These are phyloP conservation scores for Dioctria rufipes DNA, from an alignment of 2,888 invertebrate species.

Conservation along the genomic window DNA sequence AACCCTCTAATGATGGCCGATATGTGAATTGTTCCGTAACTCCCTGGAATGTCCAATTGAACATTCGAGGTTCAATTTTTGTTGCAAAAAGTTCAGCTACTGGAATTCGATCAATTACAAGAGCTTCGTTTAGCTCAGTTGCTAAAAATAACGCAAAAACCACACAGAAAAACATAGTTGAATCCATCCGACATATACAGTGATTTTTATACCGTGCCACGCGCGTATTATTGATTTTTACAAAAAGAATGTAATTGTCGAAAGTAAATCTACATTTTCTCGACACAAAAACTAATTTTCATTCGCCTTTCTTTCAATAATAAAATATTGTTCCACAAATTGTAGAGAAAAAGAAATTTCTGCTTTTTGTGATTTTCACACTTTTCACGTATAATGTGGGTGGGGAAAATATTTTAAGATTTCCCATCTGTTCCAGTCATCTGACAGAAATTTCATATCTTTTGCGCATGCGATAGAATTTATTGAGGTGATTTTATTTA, in stretches of 20 bases:
- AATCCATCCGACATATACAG: neutral
- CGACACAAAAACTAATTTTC: no score
- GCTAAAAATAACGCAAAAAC: conserved; percentile 51
- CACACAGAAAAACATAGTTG: neutral
- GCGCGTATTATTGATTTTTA: neutral
- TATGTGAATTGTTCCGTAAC: conserved; percentile 73
- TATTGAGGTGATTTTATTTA: neutral
- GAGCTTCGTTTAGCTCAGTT: neutral
- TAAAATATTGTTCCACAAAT: no score
- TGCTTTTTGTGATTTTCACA: neutral
- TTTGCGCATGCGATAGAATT: neutral
- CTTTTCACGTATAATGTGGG: neutral
- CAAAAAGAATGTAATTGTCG: neutral
- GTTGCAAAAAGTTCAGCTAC: conserved; percentile 83
- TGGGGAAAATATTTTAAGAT: neutral
- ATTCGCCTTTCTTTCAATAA: no score
- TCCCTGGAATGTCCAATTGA: conserved; percentile 80
- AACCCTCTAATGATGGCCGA: conserved; percentile 81
- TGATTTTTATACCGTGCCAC: neutral
- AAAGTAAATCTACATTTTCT: neutral
- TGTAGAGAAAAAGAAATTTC: no score
- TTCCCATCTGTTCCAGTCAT: neutral
- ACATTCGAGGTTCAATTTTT: conserved; percentile 82
- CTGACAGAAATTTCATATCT: neutral
- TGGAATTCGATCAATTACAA: conserved; percentile 65